Evolutionary conservation across 2,888 invertebrate species (phyloP), one percentile per base, ranked within the genome.

Genomic region (Mythimna impura): DNA sequence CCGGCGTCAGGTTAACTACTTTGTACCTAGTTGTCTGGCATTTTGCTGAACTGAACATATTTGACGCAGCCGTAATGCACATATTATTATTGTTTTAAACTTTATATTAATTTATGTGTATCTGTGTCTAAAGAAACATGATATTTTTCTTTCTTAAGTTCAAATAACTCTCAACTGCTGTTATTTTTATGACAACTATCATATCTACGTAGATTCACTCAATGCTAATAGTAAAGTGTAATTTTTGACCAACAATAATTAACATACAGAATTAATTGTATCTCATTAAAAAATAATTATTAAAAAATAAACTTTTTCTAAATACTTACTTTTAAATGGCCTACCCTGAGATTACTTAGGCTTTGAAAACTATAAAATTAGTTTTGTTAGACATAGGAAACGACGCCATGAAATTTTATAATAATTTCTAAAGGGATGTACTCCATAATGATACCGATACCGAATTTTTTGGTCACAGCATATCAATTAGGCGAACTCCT

Each of bases 401-500:
- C 20, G 9, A 20, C 2, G 20, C 20, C 22, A 34, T 43, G 7
- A 6, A 20, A 7, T 12, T 9, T 62, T n/a, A 4, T n/a, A 43
- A 64, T 58, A 7, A 43, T 34, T 20, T 4, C 3, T 3, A 60
- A 43, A 66, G 36, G 66, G 52, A 64, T 30, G 58, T 25, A 5
- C 47, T 30, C 12, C 36, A 40, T 36, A 72, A 17, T 40, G 60
- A 71, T 66, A 80, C 57, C 52, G 64, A 61, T 74, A 80, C 66
- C 57, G 9, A 54, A 40, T 80, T 76, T 76, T 79, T 81, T 70
- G 61, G 54, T 67, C 68, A 66, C 76, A 54, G 63, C 70, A 66
- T 82, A 81, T 84, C 74, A 87, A 81, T 84, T 83, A 81, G 80
- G 76, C 78, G 73, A 80, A 73, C 40, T 60, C 60, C 67, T 82